These are phyloP conservation scores for Pocota personata DNA, from an alignment of 2,888 invertebrate genomes.

Conservation along the genomic window DNA sequence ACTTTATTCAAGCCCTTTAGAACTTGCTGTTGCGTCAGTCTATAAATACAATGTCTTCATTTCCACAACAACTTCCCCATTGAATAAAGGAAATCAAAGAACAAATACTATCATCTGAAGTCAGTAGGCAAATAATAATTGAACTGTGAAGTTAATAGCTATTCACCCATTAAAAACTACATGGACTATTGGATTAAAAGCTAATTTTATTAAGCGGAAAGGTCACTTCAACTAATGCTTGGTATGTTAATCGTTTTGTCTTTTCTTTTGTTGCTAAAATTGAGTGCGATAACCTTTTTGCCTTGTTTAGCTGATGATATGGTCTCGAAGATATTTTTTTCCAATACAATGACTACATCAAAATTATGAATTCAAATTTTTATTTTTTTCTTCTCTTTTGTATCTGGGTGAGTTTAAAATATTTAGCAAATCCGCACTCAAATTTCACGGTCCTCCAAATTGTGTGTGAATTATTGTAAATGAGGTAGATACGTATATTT, in stretches of 20 bases:
- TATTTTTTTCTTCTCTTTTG: not conserved
- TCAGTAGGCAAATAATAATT: not conserved
- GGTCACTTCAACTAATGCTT: not conserved
- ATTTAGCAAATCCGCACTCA: constrained; percentile 8
- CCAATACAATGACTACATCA: constrained; percentile 8
- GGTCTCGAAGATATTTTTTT: not conserved
- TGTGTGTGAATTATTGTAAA: constrained; percentile 11
- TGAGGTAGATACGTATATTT: too few species aligned
- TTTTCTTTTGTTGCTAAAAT: constrained; percentile 1
- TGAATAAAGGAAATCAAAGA: not conserved
- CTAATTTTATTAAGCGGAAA: not conserved
- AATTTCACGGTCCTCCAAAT: not conserved
- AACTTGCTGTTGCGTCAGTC: not conserved
- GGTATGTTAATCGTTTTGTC: constrained; percentile 25
- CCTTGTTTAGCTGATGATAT: constrained; percentile 12
- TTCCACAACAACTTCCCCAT: not conserved
- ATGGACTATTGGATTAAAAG: constrained; percentile 2
- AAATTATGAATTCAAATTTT: constrained; percentile 8
- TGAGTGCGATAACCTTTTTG: constrained; percentile 23
- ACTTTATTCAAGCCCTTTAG: not conserved
- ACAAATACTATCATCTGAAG: not conserved
- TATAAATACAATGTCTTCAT: not conserved
- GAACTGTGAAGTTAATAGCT: not conserved
- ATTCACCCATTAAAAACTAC: not conserved
- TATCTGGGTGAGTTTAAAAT: not conserved